Evolutionary conservation across 1,140 invertebrate species (phyloP).

Genomic region (Chironomus striatipennis): DNA sequence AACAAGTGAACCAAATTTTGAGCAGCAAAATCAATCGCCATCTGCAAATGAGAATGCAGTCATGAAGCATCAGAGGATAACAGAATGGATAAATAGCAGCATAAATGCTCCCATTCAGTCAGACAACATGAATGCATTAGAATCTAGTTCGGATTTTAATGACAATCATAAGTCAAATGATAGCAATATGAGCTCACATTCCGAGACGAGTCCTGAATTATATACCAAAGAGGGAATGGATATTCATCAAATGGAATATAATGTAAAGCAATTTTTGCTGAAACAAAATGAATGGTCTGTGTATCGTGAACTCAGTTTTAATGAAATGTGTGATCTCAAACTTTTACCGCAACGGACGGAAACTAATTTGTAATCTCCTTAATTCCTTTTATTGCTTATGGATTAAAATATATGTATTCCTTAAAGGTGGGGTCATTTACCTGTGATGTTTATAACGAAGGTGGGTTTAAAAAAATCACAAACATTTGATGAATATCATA

Average conservation of each 20-base stretch:
- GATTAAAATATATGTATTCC: too few relatives aligned
- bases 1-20: slow-evolving; percentile 29
- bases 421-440: too few relatives aligned
- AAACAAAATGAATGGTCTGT: slow-evolving; percentile 50
- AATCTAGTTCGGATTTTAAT: not conserved
- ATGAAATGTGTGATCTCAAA: not conserved
- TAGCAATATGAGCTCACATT: not conserved
- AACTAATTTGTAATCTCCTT: slow-evolving; percentile 15
- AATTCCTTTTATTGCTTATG: not conserved
- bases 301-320: slow-evolving; percentile 17
- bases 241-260: slow-evolving; percentile 52
- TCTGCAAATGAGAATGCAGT: slow-evolving; percentile 36
- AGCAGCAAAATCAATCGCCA: slow-evolving; percentile 34
- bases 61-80: slow-evolving; percentile 51
- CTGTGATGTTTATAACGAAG: too few relatives aligned
- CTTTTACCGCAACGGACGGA: not conserved
- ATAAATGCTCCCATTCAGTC: not conserved
- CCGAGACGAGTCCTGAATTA: not conserved
- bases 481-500: too few relatives aligned
- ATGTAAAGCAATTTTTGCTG: slow-evolving; percentile 50
- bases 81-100: slow-evolving; percentile 58
- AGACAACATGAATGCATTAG: not conserved
- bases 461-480: too few relatives aligned
- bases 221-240: slow-evolving; percentile 34
- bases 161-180: not conserved